A percentile compares a stretch with the other conserved stretches of the same genome.
Conservation (phyloP, 2,113 vertebrate species). For the Pseudorectes ferrugineus region DNA sequence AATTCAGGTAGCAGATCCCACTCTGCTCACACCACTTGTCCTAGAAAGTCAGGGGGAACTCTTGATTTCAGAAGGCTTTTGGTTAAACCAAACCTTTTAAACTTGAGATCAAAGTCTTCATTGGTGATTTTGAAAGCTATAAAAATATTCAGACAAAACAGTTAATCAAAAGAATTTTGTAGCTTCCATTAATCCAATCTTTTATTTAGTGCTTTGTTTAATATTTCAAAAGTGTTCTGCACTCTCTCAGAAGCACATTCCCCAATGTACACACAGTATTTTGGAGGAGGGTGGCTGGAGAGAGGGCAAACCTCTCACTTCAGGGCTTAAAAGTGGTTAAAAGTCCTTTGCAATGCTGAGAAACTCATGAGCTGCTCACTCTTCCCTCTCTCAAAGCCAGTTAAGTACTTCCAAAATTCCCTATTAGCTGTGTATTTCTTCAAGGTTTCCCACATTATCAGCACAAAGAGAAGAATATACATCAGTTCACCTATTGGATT, state of each 20-base stretch:
- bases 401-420: neutral
- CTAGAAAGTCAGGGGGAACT: neutral
- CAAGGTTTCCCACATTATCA: neutral
- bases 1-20: neutral
- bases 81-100: neutral
- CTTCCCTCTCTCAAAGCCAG: neutral
- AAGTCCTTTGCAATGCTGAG: neutral
- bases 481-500: slow-evolving; percentile 48
- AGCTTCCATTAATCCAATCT: neutral
- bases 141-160: neutral
- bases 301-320: neutral
- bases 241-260: neutral
- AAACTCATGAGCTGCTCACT: neutral
- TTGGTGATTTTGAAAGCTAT: neutral
- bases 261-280: accelerated
- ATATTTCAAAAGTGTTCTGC: neutral
- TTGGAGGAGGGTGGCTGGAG: neutral
- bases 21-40: neutral
- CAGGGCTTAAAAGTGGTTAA: neutral
- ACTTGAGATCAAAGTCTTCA: neutral
- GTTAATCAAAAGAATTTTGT: neutral
- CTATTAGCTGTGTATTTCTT: neutral
- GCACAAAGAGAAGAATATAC: neutral
- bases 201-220: neutral
- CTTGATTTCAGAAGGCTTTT: neutral